A percentile compares a stretch with the other conserved stretches of the same genome.
phyloP scores from a whole-genome alignment of 2,888 invertebrate genomes.

The Lithosia quadra region DNA sequence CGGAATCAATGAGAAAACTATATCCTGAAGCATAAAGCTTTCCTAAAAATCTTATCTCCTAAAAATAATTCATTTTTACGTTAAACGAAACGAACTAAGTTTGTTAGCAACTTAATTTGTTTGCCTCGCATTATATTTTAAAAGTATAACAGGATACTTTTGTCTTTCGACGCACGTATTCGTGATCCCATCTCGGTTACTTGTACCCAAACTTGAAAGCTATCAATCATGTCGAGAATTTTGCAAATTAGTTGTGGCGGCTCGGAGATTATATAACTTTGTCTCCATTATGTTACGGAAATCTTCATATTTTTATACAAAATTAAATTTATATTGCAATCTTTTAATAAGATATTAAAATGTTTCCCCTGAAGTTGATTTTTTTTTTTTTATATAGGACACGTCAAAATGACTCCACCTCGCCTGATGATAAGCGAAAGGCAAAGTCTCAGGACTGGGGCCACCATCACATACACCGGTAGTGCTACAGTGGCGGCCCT shows the following conservation, averaged over 20 bases:
- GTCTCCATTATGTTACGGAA: conserved; percentile 41
- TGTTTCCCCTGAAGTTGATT: neutral
- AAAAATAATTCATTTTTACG: neutral
- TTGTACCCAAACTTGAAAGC: conserved; percentile 37
- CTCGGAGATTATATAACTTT: conserved; percentile 47
- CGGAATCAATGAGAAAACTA: neutral
- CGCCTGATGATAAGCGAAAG: too few relatives aligned
- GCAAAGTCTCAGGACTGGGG: too few relatives aligned
- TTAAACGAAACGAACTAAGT: neutral
- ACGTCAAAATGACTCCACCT: too few relatives aligned
- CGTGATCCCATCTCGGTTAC: conserved; percentile 38
- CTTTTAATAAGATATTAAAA: neutral
- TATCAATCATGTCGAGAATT: conserved; percentile 51
- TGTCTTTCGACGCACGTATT: conserved; percentile 33
- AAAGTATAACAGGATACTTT: conserved; percentile 9
- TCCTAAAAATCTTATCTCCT: neutral
- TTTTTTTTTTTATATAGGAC: too few relatives aligned
- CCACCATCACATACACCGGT: too few relatives aligned
- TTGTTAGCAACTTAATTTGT: conserved; percentile 4
- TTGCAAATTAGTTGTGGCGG: conserved; percentile 43
- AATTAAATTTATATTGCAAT: conserved; percentile 17
- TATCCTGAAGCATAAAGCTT: neutral
- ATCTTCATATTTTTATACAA: conserved; percentile 41
- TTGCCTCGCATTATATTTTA: conserved; percentile 10
- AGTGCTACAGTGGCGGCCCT: too few relatives aligned